A percentile compares a stretch with the other conserved stretches of the same genome.
These are phyloP conservation scores for Sebastes goodei DNA, from an alignment of 2,797 vertebrate genomes.

Conservation along the genomic window DNA sequence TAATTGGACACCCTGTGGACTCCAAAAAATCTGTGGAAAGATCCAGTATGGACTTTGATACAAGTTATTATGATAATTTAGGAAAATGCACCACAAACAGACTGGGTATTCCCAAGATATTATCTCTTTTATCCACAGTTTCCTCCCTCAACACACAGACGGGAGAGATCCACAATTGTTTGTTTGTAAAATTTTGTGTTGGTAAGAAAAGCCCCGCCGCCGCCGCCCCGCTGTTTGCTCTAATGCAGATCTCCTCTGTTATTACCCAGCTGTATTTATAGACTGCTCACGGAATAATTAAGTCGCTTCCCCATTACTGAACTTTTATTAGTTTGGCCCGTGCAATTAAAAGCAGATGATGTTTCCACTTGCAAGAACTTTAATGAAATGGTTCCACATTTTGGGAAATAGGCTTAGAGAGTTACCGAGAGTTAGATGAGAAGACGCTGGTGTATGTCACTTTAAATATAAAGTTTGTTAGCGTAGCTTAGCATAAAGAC, in stretches of 20 bases:
- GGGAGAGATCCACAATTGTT: background rate
- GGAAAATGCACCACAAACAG: background rate
- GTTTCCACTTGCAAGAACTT: constrained; percentile 8
- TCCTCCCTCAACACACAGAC: background rate
- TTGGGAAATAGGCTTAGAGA: background rate
- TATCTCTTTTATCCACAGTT: background rate
- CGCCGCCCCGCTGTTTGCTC: constrained; percentile 1
- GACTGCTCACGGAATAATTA: constrained; percentile 30
- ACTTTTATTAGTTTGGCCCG: constrained; percentile 27
- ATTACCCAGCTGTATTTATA: constrained; percentile 49
- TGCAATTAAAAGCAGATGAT: constrained; percentile 34
- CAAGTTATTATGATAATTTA: background rate
- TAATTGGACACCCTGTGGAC: background rate
- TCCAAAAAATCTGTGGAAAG: background rate
- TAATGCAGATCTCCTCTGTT: constrained; percentile 4
- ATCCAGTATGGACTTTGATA: background rate
- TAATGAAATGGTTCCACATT: background rate
- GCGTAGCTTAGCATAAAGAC: background rate
- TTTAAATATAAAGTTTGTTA: background rate
- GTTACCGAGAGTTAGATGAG: background rate
- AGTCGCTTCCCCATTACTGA: constrained; percentile 28
- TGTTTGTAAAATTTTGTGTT: constrained; percentile 17
- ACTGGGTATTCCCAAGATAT: background rate
- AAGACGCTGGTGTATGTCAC: background rate
- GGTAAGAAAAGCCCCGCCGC: background rate